Evolutionary conservation across 2,113 vertebrate species (phyloP).

Genomic region (Onychostruthus taczanowskii): DNA sequence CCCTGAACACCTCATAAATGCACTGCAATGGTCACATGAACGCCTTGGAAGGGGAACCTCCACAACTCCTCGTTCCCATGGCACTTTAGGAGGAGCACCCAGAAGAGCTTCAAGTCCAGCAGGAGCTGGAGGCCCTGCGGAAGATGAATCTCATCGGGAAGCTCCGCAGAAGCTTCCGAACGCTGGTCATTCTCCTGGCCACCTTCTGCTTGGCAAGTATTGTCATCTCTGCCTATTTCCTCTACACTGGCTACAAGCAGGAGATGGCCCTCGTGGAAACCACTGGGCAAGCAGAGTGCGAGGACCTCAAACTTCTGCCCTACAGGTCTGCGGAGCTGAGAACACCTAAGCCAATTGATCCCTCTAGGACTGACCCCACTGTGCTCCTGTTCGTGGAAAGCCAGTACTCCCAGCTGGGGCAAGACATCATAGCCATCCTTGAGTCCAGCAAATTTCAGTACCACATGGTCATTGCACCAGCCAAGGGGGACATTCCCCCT

Average conservation of each 20-base stretch:
- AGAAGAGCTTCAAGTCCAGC: neutral
- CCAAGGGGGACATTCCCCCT: slow-evolving; percentile 93
- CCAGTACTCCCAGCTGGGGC: slow-evolving; percentile 96
- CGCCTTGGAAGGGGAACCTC: slow-evolving; percentile 43
- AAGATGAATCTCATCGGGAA: slow-evolving; percentile 90
- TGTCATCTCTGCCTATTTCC: slow-evolving; percentile 90
- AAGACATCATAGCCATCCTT: slow-evolving; percentile 92
- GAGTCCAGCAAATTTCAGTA: slow-evolving; percentile 93
- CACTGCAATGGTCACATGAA: slow-evolving; percentile 99
- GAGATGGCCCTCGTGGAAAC: slow-evolving; percentile 84
- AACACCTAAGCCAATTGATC: slow-evolving; percentile 83
- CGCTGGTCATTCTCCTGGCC: slow-evolving; percentile 85
- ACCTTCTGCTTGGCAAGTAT: slow-evolving; percentile 92
- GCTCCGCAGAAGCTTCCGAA: slow-evolving; percentile 89
- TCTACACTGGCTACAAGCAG: slow-evolving; percentile 89
- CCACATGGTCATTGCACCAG: slow-evolving; percentile 91
- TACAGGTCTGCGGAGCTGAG: slow-evolving; percentile 82
- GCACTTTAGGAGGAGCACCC: slow-evolving; percentile 54
- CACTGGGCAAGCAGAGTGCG: slow-evolving; percentile 79
- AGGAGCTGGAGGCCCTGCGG: slow-evolving; percentile 1
- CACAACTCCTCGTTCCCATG: slow-evolving; percentile 13
- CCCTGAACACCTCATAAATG: slow-evolving; percentile 51
- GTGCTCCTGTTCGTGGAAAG: slow-evolving; percentile 94
- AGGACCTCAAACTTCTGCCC: slow-evolving; percentile 79
- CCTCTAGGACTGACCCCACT: slow-evolving; percentile 83